Evolutionary conservation across 2,797 vertebrate species (phyloP).

Genomic region (Paguma larvata): DNA sequence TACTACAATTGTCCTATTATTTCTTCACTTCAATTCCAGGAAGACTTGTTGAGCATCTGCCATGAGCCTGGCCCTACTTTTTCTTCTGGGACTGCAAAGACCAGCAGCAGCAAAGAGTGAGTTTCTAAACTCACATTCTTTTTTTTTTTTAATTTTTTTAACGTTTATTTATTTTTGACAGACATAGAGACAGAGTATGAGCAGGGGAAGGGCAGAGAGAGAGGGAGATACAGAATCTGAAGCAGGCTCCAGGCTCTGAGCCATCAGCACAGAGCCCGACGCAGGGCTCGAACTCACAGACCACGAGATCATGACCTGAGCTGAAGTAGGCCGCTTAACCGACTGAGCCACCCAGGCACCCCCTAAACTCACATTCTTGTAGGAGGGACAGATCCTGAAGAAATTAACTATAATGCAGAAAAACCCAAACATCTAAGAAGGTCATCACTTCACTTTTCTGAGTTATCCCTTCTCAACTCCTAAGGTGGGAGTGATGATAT

Average conservation of each 20-base stretch:
- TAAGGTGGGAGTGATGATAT: background rate
- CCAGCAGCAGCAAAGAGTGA: background rate
- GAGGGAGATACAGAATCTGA: too few relatives aligned
- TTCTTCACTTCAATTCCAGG: background rate
- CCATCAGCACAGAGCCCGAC: too few relatives aligned
- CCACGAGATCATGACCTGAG: too few relatives aligned
- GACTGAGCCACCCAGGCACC: too few relatives aligned
- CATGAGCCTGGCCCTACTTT: background rate
- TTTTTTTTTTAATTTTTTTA: too few relatives aligned
- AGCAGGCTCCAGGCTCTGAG: too few relatives aligned
- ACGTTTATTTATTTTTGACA: too few relatives aligned
- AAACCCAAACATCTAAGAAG: background rate
- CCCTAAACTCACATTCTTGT: background rate
- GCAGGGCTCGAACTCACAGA: too few relatives aligned
- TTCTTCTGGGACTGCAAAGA: background rate
- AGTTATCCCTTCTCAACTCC: conserved; percentile 38
- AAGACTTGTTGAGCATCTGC: background rate
- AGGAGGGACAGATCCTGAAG: background rate
- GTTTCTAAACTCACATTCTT: background rate
- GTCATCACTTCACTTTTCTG: background rate
- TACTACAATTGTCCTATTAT: background rate
- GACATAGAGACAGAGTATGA: too few relatives aligned
- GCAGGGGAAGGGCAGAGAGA: too few relatives aligned
- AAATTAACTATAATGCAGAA: background rate
- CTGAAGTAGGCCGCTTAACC: too few relatives aligned